Evolutionary conservation across 1,140 invertebrate species (phyloP).

Genomic region (Diorhabda carinulata): DNA sequence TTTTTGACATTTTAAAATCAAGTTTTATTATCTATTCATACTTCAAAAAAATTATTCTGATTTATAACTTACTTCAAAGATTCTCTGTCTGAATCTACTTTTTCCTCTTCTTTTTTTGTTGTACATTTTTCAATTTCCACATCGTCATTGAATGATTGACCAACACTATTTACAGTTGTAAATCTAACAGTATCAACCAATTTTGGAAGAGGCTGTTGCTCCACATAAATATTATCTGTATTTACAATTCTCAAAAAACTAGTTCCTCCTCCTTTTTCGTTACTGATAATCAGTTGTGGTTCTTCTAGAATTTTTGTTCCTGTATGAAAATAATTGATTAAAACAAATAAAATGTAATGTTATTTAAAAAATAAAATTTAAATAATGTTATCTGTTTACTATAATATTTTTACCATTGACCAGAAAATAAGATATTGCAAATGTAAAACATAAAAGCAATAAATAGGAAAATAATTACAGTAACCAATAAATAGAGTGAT

Average conservation of each 20-base stretch:
- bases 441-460: too few species aligned
- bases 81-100: slow-evolving; percentile 40
- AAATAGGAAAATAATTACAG: too few species aligned
- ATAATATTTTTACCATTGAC: too few species aligned
- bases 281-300: slow-evolving; percentile 34
- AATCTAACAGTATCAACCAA: slow-evolving; percentile 31
- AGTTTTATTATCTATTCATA: too few species aligned
- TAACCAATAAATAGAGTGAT: too few species aligned
- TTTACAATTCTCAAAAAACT: slow-evolving; percentile 44
- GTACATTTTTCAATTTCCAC: slow-evolving; percentile 17
- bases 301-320: slow-evolving; percentile 37
- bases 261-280: slow-evolving; percentile 36
- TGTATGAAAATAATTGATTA: slow-evolving; percentile 1
- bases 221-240: slow-evolving; percentile 40
- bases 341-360: neutral
- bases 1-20: too few species aligned
- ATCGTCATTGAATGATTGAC: slow-evolving; percentile 16
- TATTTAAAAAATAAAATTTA: too few species aligned
- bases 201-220: slow-evolving; percentile 36
- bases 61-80: slow-evolving; percentile 21
- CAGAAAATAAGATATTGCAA: too few species aligned
- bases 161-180: neutral
- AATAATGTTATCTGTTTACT: too few species aligned
- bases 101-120: slow-evolving; percentile 40
- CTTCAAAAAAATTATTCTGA: too few species aligned